Percentiles rank a stretch among this genome's conserved stretches.
These are phyloP conservation scores for Pachyuromys duprasi DNA, from an alignment of 2,797 vertebrate genomes.

Conservation along the genomic window DNA sequence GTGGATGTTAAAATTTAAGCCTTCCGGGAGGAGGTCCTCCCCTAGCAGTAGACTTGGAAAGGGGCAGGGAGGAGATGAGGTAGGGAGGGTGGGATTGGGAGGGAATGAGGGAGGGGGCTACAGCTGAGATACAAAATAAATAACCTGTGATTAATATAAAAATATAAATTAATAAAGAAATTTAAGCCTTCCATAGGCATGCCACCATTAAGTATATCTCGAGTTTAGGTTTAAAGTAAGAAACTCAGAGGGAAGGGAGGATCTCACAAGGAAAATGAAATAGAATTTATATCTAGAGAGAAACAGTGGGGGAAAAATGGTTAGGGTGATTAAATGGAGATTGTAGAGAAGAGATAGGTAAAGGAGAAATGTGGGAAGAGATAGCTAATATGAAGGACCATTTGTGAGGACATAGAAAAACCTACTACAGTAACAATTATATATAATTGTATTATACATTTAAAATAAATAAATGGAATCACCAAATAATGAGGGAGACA, in stretches of 20 bases:
- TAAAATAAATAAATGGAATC: neutral
- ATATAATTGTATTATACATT: too few species aligned
- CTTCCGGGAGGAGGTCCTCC: too few species aligned
- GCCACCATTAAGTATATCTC: neutral
- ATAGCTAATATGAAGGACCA: neutral
- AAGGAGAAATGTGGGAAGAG: neutral
- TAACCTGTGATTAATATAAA: too few species aligned
- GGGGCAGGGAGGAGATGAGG: too few species aligned
- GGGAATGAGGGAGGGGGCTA: too few species aligned
- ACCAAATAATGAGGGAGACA: neutral
- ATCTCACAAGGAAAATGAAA: neutral
- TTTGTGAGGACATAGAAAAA: neutral
- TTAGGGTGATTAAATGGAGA: neutral
- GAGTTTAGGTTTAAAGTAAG: neutral
- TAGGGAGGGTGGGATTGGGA: too few species aligned
- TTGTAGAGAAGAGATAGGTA: neutral
- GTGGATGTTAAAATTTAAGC: neutral
- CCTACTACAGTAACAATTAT: neutral
- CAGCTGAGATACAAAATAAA: too few species aligned
- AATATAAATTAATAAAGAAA: too few species aligned
- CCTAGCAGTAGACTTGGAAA: too few species aligned
- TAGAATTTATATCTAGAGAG: neutral
- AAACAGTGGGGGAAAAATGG: neutral
- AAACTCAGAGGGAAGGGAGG: neutral
- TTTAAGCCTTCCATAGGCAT: neutral